A percentile compares a stretch with the other conserved stretches of the same genome.
Conservation (phyloP, 2,797 vertebrate genomes). For the Coregonus sp. region DNA sequence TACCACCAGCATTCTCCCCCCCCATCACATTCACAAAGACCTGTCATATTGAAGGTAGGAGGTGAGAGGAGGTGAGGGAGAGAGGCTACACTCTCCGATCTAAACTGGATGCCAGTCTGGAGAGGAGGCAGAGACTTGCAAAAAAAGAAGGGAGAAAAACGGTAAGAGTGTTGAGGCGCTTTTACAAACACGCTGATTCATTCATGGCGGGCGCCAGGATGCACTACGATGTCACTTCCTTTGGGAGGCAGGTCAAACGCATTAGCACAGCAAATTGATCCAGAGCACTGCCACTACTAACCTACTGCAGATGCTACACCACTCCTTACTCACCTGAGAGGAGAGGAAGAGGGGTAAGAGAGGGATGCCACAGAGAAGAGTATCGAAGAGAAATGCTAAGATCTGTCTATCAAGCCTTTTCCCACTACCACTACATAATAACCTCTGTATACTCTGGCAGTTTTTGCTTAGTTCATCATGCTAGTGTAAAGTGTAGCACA, state of each 20-base stretch:
- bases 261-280: constrained; percentile 62
- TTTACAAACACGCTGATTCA: constrained; percentile 67
- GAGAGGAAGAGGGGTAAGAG: neutral
- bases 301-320: constrained; percentile 5
- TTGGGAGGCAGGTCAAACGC: constrained; percentile 68
- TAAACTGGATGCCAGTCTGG: neutral
- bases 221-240: constrained; percentile 48
- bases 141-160: too few species aligned
- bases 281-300: constrained; percentile 46
- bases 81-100: neutral
- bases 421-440: neutral
- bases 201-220: constrained; percentile 51
- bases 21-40: neutral
- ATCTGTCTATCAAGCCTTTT: neutral
- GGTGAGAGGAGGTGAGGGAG: neutral
- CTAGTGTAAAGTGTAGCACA: neutral
- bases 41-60: neutral
- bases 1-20: neutral
- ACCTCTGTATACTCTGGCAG: neutral
- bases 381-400: neutral
- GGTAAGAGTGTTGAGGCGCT: neutral
- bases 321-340: neutral
- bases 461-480: neutral
- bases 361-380: neutral
- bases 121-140: neutral